These are phyloP conservation scores for Achlya flavicornis DNA, from an alignment of 2,888 invertebrate genomes.

Conservation along the genomic window DNA sequence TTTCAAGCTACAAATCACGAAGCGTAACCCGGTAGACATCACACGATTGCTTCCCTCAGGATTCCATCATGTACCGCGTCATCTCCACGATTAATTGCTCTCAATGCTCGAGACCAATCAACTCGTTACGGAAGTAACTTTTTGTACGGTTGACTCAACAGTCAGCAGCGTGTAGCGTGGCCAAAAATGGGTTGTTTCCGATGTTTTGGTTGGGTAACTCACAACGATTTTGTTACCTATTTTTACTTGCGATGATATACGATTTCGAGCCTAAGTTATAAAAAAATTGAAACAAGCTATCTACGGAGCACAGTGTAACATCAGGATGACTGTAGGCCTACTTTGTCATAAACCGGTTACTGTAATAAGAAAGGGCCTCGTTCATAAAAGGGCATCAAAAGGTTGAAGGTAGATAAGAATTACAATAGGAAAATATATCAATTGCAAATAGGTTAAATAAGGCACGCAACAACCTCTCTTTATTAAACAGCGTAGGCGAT, in stretches of 20 bases:
- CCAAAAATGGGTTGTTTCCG: slow-evolving; percentile 37
- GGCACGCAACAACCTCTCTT: neutral
- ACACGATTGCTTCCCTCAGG: slow-evolving; percentile 69
- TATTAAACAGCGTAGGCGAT: slow-evolving; percentile 26
- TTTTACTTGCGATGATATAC: neutral
- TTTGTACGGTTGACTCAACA: slow-evolving; percentile 63
- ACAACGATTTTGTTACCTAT: neutral
- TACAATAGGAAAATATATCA: slow-evolving; percentile 8
- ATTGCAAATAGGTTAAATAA: slow-evolving; percentile 7
- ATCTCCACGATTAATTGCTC: slow-evolving; percentile 70
- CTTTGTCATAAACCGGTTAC: neutral
- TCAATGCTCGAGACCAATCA: slow-evolving; percentile 79
- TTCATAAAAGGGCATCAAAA: slow-evolving; percentile 9
- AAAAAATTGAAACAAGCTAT: neutral
- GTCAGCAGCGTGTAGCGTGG: slow-evolving; percentile 25
- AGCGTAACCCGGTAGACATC: slow-evolving; percentile 51
- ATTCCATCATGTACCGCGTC: slow-evolving; percentile 71
- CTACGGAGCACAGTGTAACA: neutral
- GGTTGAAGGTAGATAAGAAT: slow-evolving; percentile 8
- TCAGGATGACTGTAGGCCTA: neutral
- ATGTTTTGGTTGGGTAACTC: slow-evolving; percentile 28
- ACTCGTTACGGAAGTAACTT: slow-evolving; percentile 73
- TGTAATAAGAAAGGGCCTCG: neutral
- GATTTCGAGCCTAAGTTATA: neutral
- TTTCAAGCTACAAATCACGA: slow-evolving; percentile 25